Evolutionary conservation across 2,113 vertebrate species (phyloP), one percentile per base, ranked within the genome.

Genomic region (Corythaixoides concolor): DNA sequence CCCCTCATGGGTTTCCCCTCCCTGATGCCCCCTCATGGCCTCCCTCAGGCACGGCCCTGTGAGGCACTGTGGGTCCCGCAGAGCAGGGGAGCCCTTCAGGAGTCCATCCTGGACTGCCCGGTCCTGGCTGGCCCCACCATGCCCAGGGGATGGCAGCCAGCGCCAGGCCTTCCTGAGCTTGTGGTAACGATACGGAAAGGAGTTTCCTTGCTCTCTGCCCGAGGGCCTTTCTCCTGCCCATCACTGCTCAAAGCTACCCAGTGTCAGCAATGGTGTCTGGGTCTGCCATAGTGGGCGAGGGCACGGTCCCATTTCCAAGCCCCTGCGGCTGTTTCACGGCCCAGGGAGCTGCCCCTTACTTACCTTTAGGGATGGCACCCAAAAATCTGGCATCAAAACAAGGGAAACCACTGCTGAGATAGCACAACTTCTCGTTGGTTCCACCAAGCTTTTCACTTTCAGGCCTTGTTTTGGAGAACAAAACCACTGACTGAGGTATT

Each of bases 151-250:
- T 30, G 24, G 62, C 68, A 62, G 39, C 49, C 13, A 10, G 27
- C 2, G 0, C 15, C 7, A 20, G 12, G 5, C 22, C 41, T 45
- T 70, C 37, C 49, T 1, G 1, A 24, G 32, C 19, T 24, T n/a
- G 27, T 9, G 39, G 8, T n/a, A 23, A 8, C 1, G 4, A 7
- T 3, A 30, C 0, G 1, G 39, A 23, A 19, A 6, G 22, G 12
- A 21, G 24, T n/a, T 43, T 13, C 28, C 53, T 15, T 26, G n/a
- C 32, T 47, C 4, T 14, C 12, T 21, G 22, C 32, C 23, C 4
- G 1, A 69, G 28, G 8, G 33, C 6, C 32, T 27, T 15, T 11
- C 24, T 60, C 22, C 63, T 24, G 5, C 24, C 27, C 0, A 0
- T 30, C 23, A 4, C 33, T 7, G 28, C 41, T 47, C 53, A 6